phyloP scores from a whole-genome alignment of 2,797 vertebrate genomes.

The Hyperoplus lanceolatus region DNA sequence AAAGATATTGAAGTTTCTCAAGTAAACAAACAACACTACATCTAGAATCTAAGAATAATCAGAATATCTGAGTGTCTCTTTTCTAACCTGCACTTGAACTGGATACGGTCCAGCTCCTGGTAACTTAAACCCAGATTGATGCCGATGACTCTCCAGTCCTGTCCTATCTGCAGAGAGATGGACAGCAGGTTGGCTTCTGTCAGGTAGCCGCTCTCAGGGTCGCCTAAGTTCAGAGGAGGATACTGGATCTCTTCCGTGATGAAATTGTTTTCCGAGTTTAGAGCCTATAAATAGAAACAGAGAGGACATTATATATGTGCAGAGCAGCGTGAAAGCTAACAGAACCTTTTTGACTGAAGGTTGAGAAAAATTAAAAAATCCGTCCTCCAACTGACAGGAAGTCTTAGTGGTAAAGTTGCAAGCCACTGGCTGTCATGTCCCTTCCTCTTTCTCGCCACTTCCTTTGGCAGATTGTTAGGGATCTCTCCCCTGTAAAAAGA shows the following conservation, averaged over 20 bases:
- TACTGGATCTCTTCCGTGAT: slow-evolving; percentile 73
- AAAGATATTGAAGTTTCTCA: no score
- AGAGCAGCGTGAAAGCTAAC: no score
- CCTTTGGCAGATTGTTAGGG: slow-evolving; percentile 88
- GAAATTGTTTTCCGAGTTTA: slow-evolving; percentile 69
- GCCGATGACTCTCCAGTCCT: slow-evolving; percentile 92
- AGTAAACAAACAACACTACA: no score
- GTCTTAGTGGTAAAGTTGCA: slow-evolving; percentile 92
- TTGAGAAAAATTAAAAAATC: not conserved
- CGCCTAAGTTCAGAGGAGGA: slow-evolving; percentile 92
- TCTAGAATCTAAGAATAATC: not conserved
- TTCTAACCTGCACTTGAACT: slow-evolving; percentile 89
- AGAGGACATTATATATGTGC: not conserved
- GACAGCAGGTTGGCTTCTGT: slow-evolving; percentile 94
- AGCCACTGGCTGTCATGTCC: slow-evolving; percentile 91
- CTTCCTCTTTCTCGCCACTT: slow-evolving; percentile 89
- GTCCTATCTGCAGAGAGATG: slow-evolving; percentile 91
- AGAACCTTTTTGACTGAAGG: no score
- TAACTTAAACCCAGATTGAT: slow-evolving; percentile 92
- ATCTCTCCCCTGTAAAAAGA: slow-evolving; percentile 95
- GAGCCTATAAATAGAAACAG: slow-evolving; percentile 46
- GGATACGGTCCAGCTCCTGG: slow-evolving; percentile 89
- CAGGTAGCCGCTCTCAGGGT: slow-evolving; percentile 95
- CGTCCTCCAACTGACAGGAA: slow-evolving; percentile 87
- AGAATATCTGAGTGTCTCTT: not conserved